Percentiles rank a stretch among this genome's conserved stretches.
phyloP scores from a whole-genome alignment of 2,113 vertebrate genomes.

The Amia ocellicauda region DNA sequence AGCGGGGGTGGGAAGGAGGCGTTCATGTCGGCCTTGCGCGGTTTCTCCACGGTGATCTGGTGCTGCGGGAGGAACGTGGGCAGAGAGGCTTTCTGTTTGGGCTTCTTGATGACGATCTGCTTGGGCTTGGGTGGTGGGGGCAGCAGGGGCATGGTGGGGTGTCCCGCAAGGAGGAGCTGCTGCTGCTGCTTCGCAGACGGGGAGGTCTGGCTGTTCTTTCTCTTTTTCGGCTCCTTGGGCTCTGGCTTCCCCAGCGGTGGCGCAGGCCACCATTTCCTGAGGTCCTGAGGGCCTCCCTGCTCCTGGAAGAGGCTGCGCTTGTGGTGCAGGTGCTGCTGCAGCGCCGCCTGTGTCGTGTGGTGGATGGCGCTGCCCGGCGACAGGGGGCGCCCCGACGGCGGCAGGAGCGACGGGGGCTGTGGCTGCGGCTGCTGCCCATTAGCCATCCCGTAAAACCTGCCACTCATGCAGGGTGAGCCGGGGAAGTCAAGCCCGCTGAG shows the following conservation, averaged over 20 bases:
- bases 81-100: constrained; percentile 80
- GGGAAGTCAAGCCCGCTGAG: constrained; percentile 49
- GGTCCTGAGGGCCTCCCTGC: constrained; percentile 58
- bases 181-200: constrained; percentile 59
- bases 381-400: constrained; percentile 46
- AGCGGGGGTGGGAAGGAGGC: constrained; percentile 42
- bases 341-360: constrained; percentile 84
- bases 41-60: constrained; percentile 79
- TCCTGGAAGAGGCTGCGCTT: constrained; percentile 88
- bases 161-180: constrained; percentile 29
- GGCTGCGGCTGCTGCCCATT: constrained; percentile 61
- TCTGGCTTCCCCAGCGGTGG: constrained; percentile 72
- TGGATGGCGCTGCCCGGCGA: constrained; percentile 66
- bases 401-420: too few relatives aligned
- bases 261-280: constrained; percentile 85
- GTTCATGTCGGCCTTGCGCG: constrained; percentile 48
- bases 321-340: constrained; percentile 94
- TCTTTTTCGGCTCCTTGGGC: constrained; percentile 85
- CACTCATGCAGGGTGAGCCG: constrained; percentile 33
- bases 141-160: constrained; percentile 28
- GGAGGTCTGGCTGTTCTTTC: constrained; percentile 56
- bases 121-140: constrained; percentile 72
- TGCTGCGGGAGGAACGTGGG: constrained; percentile 80
- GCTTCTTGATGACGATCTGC: constrained; percentile 84
- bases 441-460: constrained; percentile 55